A percentile compares a stretch with the other conserved stretches of the same genome.
These are phyloP conservation scores for Diloba caeruleocephala DNA, from an alignment of 2,888 invertebrate genomes.

Conservation along the genomic window DNA sequence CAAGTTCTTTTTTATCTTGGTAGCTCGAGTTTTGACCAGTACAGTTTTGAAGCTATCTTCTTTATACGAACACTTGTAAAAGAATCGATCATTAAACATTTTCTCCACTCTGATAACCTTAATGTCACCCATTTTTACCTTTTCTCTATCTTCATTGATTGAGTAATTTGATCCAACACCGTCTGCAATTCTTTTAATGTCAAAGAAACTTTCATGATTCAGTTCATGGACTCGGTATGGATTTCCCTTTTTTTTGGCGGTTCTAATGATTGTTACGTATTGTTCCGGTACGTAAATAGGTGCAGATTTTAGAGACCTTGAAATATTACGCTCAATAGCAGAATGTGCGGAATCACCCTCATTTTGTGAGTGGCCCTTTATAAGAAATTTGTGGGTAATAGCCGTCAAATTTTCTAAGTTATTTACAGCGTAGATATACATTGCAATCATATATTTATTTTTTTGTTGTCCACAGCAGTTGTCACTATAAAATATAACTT, in stretches of 20 bases:
- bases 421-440: background rate
- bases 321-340: conserved; percentile 6
- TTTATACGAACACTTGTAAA: conserved; percentile 1
- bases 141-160: conserved; percentile 7
- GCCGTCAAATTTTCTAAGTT: background rate
- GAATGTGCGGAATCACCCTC: conserved; percentile 5
- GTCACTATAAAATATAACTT: too few relatives aligned
- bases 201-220: background rate
- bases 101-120: conserved; percentile 5
- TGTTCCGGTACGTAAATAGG: too few relatives aligned
- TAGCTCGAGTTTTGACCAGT: too few relatives aligned
- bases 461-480: conserved; percentile 3
- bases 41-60: background rate
- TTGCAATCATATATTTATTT: conserved; percentile 5
- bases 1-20: too few relatives aligned
- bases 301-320: conserved; percentile 2
- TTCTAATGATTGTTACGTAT: background rate
- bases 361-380: conserved; percentile 1
- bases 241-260: background rate
- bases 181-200: background rate
- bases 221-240: background rate
- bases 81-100: background rate
- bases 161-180: conserved; percentile 7
- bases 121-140: conserved; percentile 5
- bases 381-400: conserved; percentile 7